phyloP scores from a whole-genome alignment of 2,888 invertebrate genomes.

The Synergus itoensis region DNA sequence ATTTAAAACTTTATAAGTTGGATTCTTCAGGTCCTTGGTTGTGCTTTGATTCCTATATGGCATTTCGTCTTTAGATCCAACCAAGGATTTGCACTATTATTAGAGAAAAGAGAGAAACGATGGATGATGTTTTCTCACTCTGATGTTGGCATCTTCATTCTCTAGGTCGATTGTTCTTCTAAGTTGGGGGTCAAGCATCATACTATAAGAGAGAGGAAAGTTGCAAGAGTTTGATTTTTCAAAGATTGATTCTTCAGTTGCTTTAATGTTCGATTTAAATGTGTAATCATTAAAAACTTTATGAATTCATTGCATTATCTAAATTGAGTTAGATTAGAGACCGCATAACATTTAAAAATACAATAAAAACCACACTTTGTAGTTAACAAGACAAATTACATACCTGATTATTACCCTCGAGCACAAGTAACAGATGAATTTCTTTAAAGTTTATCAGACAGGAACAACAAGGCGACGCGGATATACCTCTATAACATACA shows the following conservation, averaged over 20 bases:
- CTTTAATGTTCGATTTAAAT: neutral
- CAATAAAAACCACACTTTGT: neutral
- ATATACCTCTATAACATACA: neutral
- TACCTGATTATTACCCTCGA: neutral
- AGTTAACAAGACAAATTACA: neutral
- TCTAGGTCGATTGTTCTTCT: conserved; percentile 5
- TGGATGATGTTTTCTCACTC: conserved; percentile 5
- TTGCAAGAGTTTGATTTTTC: neutral
- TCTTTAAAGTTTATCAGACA: conserved; percentile 23
- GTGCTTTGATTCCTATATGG: neutral
- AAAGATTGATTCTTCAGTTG: neutral
- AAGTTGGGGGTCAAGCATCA: neutral
- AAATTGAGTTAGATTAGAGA: neutral
- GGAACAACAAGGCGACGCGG: neutral
- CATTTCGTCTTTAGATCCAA: conserved; percentile 2
- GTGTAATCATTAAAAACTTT: neutral
- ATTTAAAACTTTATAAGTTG: neutral
- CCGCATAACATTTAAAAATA: neutral
- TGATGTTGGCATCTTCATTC: neutral
- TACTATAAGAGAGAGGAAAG: neutral
- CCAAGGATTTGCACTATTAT: conserved; percentile 25
- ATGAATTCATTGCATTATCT: neutral
- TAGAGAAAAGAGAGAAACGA: conserved; percentile 19
- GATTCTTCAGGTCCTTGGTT: neutral
- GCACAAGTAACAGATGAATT: conserved; percentile 13